Base-by-base conservation (phyloP, 2,797 vertebrate genomes). In the Loris lydekkerianus region DNA sequence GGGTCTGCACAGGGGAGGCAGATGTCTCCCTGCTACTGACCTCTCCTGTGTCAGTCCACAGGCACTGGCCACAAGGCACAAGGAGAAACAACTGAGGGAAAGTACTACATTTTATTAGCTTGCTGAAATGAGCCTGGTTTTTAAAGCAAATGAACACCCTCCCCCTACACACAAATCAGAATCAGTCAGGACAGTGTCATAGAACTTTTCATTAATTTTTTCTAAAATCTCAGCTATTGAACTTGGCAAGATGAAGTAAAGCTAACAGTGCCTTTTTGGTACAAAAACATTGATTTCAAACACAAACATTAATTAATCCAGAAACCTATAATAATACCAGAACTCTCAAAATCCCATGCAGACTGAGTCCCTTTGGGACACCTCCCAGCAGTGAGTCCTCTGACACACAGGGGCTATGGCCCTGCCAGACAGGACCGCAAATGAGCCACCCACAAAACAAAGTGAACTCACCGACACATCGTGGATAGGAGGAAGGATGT, bases 391-490 rank as follows among this genome's bases (percentile, higher is more conserved):
- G 49, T 53, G 49, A 53, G 14, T 56, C 17, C 40, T 78, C 43
- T 31, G 20, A 69, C 34, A 34, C 1, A 0, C 49, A 2, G 5
- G 3, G 27, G 72, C 56, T 77, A 53, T 60, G 83, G 34, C 10
- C 67, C 46, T n/a, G 61, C 67, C 60, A 82, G 43, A 29, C 10
- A 43, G 18, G 31, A 95, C n/a, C 82, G 11, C 73, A 92, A 94
- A 82, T 23, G 49, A 86, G 21, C 9, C 63, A 10, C 63, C 69
- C 43, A 91, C 18, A 67, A 93, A 97, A 77, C 14, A 86, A 93
- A 94, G 15, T 70, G 75, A 88, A 97, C 96, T 98, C 93, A 98
- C 97, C 96, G 91, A 89, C 84, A 89, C 97, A 97, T 97, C 65
- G n/a, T 95, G 60, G 17, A 17, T 8, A 10, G 78, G 81, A 93